Conservation (phyloP, 2,888 invertebrate species). For the Microdon myrmicae region DNA sequence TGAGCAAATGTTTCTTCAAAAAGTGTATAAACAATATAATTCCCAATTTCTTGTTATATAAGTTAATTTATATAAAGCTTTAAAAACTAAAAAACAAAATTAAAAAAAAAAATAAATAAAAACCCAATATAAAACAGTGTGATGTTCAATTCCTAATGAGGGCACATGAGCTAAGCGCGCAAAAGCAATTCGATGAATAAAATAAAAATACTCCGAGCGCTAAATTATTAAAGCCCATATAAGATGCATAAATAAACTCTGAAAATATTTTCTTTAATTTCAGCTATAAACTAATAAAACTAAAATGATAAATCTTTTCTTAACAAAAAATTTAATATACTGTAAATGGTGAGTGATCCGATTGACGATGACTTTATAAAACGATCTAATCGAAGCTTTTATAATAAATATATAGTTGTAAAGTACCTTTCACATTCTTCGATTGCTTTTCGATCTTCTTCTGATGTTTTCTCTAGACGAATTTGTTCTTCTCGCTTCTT, state of each 20-base stretch:
- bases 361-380: conserved; percentile 28
- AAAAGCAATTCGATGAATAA: conserved; percentile 18
- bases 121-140: conserved; percentile 7
- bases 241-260: conserved; percentile 42
- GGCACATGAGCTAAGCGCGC: conserved; percentile 31
- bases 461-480: conserved; percentile 65
- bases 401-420: conserved; percentile 4
- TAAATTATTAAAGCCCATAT: conserved; percentile 47
- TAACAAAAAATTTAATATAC: conserved; percentile 38
- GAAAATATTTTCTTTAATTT: background rate
- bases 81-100: conserved; percentile 9
- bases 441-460: conserved; percentile 69
- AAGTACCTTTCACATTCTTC: conserved; percentile 74
- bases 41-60: conserved; percentile 18
- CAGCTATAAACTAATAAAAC: conserved; percentile 21
- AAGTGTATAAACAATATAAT: conserved; percentile 12
- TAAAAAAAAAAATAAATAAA: conserved; percentile 1
- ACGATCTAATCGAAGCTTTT: conserved; percentile 15
- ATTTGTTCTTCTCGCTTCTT: conserved; percentile 71
- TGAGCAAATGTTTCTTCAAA: conserved; percentile 14
- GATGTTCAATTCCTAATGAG: no score
- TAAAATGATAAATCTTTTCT: conserved; percentile 9
- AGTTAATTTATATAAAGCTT: conserved; percentile 6
- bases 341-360: conserved; percentile 41
- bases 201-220: conserved; percentile 30